Base-by-base conservation (phyloP, 2,113 vertebrate genomes). In the Panthera uncia region DNA sequence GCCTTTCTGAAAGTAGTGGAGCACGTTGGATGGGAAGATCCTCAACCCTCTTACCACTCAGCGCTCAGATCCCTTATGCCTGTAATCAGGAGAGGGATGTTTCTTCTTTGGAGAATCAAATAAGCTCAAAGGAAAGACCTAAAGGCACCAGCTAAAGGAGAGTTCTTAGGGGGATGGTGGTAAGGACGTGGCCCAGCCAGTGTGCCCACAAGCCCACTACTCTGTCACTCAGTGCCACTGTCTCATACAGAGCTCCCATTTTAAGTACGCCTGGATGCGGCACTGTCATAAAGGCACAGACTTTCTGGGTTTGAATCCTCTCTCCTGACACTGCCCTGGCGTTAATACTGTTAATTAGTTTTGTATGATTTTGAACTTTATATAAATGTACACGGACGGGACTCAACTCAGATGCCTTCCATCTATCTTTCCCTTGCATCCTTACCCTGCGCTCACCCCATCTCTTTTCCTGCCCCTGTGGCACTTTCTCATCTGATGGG, bases 361-460 rank as follows among this genome's bases (percentile, higher is more conserved):
- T 84, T 82, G 9, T 27, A 71, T 36, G 66, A 48, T 87, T 95
- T 95, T 78, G 79, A 90, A 57, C 36, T 80, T 90, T 15, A 8
- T 65, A 10, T 84, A 63, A 96, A 68, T 36, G 7, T 45, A 18
- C 23, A 5, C 2, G 25, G 85, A 65, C 10, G 41, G 31, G 27
- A 25, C 33, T 76, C 55, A 57, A 12, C 19, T 68, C 18, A 79
- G 7, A 55, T 66, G n/a, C 94, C 38, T 71, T 82, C 16, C 38
- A 9, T 55, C 2, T 76, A 9, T 55, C 2, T 76, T 82, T 27
- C 36, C 7, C 18, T 68, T 9, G 21, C 18, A 33, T 57, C 36
- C 4, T 16, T 11, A 16, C 0, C 1, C 16, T 3, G 3, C 12
- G 27, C 25, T 52, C 31, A 2, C 15, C 8, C 36, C 2, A 1